These are phyloP conservation scores for Crocallis elinguaria DNA, from an alignment of 2,888 invertebrate species.

Conservation along the genomic window DNA sequence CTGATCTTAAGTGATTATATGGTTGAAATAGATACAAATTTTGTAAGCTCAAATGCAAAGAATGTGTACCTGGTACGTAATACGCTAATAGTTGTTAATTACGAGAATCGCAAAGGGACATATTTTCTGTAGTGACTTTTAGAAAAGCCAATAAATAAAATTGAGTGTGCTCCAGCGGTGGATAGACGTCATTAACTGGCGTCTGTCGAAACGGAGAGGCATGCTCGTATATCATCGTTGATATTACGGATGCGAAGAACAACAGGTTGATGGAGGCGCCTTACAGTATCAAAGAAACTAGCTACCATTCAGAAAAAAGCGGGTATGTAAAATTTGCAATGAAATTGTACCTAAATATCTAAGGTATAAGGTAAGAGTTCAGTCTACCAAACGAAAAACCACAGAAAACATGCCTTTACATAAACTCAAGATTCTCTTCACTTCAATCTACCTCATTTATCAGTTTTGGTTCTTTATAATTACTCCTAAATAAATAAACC, in stretches of 20 bases:
- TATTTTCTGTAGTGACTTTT: conserved; percentile 45
- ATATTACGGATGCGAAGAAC: conserved; percentile 44
- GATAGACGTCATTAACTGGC: conserved; percentile 58
- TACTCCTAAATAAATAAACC: no score
- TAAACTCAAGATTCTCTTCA: no score
- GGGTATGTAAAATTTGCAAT: no score
- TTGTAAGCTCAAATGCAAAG: no score
- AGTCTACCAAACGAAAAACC: no score
- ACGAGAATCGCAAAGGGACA: conserved; percentile 27
- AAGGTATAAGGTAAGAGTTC: no score
- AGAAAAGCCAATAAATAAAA: conserved; percentile 61
- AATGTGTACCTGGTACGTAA: conserved; percentile 19
- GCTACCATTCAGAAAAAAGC: not conserved
- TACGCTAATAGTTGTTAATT: conserved; percentile 34
- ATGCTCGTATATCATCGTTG: conserved; percentile 65
- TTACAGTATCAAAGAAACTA: conserved; percentile 4
- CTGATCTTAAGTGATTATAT: no score
- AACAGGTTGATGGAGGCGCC: conserved; percentile 38
- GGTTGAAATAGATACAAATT: no score
- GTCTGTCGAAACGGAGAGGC: conserved; percentile 53
- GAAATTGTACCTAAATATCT: no score
- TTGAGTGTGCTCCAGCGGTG: conserved; percentile 54
- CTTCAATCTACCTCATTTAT: no score
- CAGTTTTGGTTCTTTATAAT: no score
- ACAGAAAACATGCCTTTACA: no score